These are phyloP conservation scores for Rhodinocichla rosea DNA, from an alignment of 2,113 vertebrate species.

Conservation along the genomic window DNA sequence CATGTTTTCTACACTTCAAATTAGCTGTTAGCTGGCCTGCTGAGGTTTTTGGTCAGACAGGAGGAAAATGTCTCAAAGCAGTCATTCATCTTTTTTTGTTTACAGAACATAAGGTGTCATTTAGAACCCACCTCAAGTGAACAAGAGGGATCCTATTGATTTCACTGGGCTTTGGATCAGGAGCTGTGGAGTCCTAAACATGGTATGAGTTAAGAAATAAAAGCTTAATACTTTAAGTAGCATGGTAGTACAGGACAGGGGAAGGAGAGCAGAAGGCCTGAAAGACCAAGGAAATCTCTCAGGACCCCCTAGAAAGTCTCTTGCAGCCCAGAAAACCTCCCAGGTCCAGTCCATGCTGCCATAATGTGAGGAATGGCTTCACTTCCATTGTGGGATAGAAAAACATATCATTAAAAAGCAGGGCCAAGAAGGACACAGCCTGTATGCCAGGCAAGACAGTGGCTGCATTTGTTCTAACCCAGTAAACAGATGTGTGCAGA, in stretches of 20 bases:
- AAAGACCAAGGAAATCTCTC: neutral
- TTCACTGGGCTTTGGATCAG: neutral
- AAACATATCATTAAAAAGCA: neutral
- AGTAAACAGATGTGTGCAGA: neutral
- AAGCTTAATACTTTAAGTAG: neutral
- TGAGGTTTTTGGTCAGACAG: neutral
- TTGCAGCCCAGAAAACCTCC: neutral
- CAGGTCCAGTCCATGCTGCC: neutral
- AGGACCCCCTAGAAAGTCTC: neutral
- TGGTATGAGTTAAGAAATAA: neutral
- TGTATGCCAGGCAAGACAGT: neutral
- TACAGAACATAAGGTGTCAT: neutral
- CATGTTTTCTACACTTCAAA: neutral
- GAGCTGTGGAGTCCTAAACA: neutral
- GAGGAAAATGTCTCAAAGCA: neutral
- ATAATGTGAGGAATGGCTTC: accelerated
- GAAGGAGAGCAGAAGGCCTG: neutral
- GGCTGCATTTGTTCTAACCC: neutral
- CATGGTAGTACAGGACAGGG: neutral
- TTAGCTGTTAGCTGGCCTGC: neutral
- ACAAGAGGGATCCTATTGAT: neutral
- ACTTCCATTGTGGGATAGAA: neutral
- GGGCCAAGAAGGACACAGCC: neutral
- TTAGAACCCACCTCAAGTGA: neutral
- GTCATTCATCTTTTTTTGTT: neutral